Conservation (phyloP, 2,113 vertebrate species). For the Pseudorasbora parva region DNA sequence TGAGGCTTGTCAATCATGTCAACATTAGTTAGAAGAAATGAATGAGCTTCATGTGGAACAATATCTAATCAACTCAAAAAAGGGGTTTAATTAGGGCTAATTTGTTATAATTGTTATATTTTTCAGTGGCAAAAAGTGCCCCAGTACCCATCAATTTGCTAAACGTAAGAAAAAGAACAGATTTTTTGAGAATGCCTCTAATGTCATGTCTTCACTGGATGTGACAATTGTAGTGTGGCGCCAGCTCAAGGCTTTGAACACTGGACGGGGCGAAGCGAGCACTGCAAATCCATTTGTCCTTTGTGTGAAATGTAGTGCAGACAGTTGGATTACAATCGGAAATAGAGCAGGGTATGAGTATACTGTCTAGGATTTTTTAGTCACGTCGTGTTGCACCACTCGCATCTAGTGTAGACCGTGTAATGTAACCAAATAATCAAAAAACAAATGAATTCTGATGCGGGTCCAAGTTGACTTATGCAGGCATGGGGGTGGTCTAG, state of each 20-base stretch:
- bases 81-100: background rate
- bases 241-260: too few relatives aligned
- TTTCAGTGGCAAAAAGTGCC: too few relatives aligned
- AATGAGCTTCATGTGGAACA: background rate
- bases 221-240: too few relatives aligned
- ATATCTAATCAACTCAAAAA: background rate
- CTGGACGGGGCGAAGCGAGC: too few relatives aligned
- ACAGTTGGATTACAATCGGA: too few relatives aligned
- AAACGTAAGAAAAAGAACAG: background rate
- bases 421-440: background rate
- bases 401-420: too few relatives aligned
- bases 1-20: background rate
- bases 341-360: too few relatives aligned
- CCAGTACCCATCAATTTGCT: background rate
- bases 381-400: too few relatives aligned
- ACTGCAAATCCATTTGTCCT: background rate
- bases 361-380: too few relatives aligned
- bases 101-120: too few relatives aligned
- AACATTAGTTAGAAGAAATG: background rate
- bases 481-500: background rate
- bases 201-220: too few relatives aligned
- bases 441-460: background rate
- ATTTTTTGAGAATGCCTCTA: background rate
- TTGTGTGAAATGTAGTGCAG: too few relatives aligned
- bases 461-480: background rate